These are phyloP conservation scores for Diaperis boleti DNA, from an alignment of 2,888 invertebrate genomes.

Conservation along the genomic window DNA sequence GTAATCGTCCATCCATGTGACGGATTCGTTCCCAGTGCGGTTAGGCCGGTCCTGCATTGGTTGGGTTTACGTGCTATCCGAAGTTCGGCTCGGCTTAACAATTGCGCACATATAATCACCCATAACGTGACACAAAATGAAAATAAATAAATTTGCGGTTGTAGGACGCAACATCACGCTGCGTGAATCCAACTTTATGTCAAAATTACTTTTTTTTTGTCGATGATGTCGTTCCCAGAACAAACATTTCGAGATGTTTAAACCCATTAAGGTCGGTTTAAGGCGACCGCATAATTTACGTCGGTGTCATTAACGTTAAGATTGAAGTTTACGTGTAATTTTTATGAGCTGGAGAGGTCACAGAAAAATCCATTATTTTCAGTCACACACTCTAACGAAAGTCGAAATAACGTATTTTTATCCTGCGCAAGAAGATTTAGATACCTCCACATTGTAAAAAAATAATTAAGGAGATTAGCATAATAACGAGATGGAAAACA, in stretches of 20 bases:
- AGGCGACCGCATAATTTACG: slow-evolving; percentile 31
- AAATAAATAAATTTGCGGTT: slow-evolving; percentile 32
- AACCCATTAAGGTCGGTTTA: slow-evolving; percentile 24
- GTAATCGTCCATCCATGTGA: slow-evolving; percentile 31
- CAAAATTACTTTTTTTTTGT: slow-evolving; percentile 25
- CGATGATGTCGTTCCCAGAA: slow-evolving; percentile 29
- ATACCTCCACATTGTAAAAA: slow-evolving; percentile 29
- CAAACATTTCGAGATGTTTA: slow-evolving; percentile 34
- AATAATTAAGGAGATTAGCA: slow-evolving; percentile 34
- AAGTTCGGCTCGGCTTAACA: slow-evolving; percentile 34
- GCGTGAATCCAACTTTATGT: slow-evolving; percentile 30
- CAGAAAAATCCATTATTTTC: slow-evolving; percentile 37
- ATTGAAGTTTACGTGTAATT: slow-evolving; percentile 28
- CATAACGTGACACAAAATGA: slow-evolving; percentile 25
- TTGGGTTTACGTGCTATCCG: slow-evolving; percentile 30
- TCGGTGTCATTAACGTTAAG: slow-evolving; percentile 32
- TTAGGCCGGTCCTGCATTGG: slow-evolving; percentile 12
- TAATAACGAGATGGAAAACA: slow-evolving; percentile 31
- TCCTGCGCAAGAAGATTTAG: slow-evolving; percentile 28
- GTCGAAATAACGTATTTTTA: slow-evolving; percentile 30
- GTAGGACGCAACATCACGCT: slow-evolving; percentile 27
- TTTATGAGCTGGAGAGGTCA: slow-evolving; percentile 8
- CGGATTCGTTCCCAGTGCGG: slow-evolving; percentile 33
- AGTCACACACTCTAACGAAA: slow-evolving; percentile 29
- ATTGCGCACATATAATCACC: slow-evolving; percentile 24